These are phyloP conservation scores for Trinectes maculatus DNA, from an alignment of 2,113 vertebrate genomes.

Conservation along the genomic window DNA sequence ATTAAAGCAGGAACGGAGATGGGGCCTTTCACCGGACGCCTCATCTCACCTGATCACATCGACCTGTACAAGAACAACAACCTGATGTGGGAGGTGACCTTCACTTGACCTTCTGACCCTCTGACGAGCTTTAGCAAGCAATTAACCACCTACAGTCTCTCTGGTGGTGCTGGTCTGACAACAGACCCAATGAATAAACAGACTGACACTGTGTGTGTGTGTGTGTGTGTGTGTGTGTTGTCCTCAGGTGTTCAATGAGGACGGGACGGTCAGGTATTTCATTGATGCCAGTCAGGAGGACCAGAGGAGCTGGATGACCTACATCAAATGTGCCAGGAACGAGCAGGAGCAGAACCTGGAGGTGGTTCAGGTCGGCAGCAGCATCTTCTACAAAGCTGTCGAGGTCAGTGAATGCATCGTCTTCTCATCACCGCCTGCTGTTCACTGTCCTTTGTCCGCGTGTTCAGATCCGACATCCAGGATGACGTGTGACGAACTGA, in stretches of 20 bases:
- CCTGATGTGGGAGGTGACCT: slow-evolving; percentile 96
- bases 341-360: slow-evolving; percentile 99
- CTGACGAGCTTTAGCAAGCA: too few relatives aligned
- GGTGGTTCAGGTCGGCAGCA: slow-evolving; percentile 95
- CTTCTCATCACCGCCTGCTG: too few relatives aligned
- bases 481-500: too few relatives aligned
- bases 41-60: slow-evolving; percentile 93
- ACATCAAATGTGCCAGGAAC: slow-evolving; percentile 95
- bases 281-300: slow-evolving; percentile 97
- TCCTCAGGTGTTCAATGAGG: slow-evolving; percentile 93
- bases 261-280: slow-evolving; percentile 91
- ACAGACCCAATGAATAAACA: too few relatives aligned
- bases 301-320: slow-evolving; percentile 99
- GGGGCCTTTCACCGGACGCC: slow-evolving; percentile 95
- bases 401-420: slow-evolving; percentile 82
- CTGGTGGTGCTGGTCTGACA: too few relatives aligned
- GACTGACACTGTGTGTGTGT: not conserved
- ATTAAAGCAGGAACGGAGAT: slow-evolving; percentile 98
- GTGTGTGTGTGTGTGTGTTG: not conserved
- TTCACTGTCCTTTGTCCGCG: too few relatives aligned
- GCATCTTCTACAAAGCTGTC: slow-evolving; percentile 97
- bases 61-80: slow-evolving; percentile 99
- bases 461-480: too few relatives aligned
- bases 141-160: too few relatives aligned
- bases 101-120: too few relatives aligned